Evolutionary conservation across 1,140 invertebrate genomes (phyloP).

Genomic region (Cyrtorhinus lividipennis): DNA sequence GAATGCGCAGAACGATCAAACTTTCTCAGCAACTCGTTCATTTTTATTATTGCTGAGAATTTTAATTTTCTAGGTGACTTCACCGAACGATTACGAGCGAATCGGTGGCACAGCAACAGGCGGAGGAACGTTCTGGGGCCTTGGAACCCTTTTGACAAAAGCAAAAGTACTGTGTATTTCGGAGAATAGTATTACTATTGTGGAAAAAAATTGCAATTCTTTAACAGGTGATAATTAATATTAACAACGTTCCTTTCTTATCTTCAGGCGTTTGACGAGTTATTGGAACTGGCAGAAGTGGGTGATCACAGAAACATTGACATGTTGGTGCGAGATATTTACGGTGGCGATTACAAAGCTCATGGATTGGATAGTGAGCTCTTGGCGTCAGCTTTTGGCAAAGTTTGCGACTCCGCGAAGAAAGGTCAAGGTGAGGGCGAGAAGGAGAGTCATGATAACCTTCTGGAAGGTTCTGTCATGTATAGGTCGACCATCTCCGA

Average conservation of each 20-base stretch:
- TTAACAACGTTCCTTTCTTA: no score
- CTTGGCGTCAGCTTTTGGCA: slow-evolving; percentile 65
- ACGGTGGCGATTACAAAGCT: slow-evolving; percentile 45
- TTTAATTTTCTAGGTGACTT: slow-evolving; percentile 41
- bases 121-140: slow-evolving; percentile 63
- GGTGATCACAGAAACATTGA: slow-evolving; percentile 60
- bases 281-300: slow-evolving; percentile 50
- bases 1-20: no score
- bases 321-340: slow-evolving; percentile 62
- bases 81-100: slow-evolving; percentile 52
- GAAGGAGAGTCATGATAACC: no score
- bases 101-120: slow-evolving; percentile 61
- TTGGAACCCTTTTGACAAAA: slow-evolving; percentile 55
- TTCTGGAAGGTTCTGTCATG: no score
- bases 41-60: no score
- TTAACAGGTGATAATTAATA: no score
- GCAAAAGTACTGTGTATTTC: slow-evolving; percentile 37
- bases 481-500: no score
- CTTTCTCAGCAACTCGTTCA: no score
- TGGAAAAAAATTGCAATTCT: no score
- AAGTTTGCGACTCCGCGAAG: slow-evolving; percentile 30
- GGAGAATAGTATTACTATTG: slow-evolving; percentile 17
- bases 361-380: slow-evolving; percentile 49
- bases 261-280: slow-evolving; percentile 51
- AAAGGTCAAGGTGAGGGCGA: slow-evolving; percentile 1